These are phyloP conservation scores for Caiman crocodilus DNA, from an alignment of 2,797 vertebrate species.

Conservation along the genomic window DNA sequence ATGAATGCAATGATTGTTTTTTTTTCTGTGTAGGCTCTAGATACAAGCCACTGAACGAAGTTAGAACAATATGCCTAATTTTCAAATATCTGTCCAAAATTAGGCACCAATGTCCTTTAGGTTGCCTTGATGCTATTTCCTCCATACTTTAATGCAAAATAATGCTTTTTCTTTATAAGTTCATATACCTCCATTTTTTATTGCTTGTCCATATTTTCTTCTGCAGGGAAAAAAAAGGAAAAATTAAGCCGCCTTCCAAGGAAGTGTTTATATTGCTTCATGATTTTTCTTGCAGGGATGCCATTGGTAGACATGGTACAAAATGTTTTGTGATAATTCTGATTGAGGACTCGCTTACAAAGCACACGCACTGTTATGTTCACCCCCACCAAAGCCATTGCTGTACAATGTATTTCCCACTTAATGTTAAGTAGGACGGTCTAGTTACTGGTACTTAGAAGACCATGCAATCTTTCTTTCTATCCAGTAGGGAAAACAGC, in stretches of 20 bases:
- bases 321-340: not conserved
- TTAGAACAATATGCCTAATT: not conserved
- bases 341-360: rapidly evolving
- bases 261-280: not conserved
- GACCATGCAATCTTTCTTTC: not conserved
- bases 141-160: not conserved
- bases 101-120: not conserved
- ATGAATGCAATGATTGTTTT: not conserved
- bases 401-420: not conserved
- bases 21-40: not conserved
- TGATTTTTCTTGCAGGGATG: not conserved
- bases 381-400: not conserved
- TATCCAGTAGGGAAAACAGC: not conserved
- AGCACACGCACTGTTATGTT: not conserved
- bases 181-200: not conserved
- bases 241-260: not conserved
- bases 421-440: not conserved
- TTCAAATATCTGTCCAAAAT: not conserved
- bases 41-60: not conserved
- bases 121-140: not conserved
- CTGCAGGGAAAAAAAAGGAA: not conserved
- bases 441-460: not conserved
- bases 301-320: not conserved
- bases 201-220: not conserved
- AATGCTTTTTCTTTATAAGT: rapidly evolving